Percentiles rank a stretch among this genome's conserved stretches.
Conservation (phyloP, 1,140 invertebrate genomes). For the Bombus turneri region DNA sequence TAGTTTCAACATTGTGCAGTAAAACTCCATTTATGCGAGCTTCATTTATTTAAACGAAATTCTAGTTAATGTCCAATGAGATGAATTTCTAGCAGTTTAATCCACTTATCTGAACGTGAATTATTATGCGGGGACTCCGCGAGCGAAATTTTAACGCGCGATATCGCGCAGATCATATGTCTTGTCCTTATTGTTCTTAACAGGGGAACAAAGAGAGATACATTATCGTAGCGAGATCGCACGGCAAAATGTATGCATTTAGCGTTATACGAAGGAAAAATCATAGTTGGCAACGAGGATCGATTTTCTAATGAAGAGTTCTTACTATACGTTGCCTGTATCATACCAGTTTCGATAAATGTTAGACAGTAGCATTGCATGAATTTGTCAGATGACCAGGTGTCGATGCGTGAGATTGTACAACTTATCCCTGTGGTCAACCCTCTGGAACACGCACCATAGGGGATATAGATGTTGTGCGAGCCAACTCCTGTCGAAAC, state of each 20-base stretch:
- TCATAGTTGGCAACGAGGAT: neutral
- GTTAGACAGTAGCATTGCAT: neutral
- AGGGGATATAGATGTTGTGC: slow-evolving; percentile 1
- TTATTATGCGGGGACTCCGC: neutral
- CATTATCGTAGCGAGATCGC: no score
- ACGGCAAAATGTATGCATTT: no score
- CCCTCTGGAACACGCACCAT: neutral
- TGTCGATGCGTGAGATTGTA: slow-evolving; percentile 17
- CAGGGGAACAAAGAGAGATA: no score
- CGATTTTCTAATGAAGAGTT: neutral
- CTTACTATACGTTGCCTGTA: neutral
- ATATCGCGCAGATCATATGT: no score
- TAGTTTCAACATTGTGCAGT: neutral
- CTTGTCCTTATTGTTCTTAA: no score
- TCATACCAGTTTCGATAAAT: neutral
- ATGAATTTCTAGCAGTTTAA: neutral
- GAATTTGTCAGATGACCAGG: slow-evolving; percentile 2
- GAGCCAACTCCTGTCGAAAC: slow-evolving; percentile 12
- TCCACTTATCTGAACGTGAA: neutral
- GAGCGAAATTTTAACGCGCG: no score
- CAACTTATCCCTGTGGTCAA: neutral
- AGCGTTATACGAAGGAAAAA: neutral
- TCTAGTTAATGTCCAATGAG: neutral
- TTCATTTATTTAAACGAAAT: neutral
- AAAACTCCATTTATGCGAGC: neutral